These are phyloP conservation scores for Lasioglossum zephyrum DNA, from an alignment of 2,888 invertebrate species.

Conservation along the genomic window DNA sequence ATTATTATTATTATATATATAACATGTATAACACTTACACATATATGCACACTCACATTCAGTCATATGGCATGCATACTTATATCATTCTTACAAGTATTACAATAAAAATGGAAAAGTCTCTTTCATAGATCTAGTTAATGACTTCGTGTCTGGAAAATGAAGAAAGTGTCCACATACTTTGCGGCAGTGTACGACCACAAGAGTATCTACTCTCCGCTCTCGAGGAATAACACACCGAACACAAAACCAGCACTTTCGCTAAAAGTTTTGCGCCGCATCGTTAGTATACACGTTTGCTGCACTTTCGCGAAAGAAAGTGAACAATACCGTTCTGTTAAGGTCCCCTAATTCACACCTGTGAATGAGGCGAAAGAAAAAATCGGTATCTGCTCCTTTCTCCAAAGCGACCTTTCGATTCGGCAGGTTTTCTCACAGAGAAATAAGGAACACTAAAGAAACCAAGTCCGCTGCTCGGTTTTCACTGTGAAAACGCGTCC, in stretches of 20 bases:
- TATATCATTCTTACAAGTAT: too few species aligned
- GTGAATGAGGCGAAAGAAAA: not conserved
- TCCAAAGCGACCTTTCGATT: constrained; percentile 34
- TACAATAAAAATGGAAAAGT: too few species aligned
- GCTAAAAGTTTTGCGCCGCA: not conserved
- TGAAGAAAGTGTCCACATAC: too few species aligned
- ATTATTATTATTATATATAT: too few species aligned
- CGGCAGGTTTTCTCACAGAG: constrained; percentile 29
- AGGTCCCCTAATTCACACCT: constrained; percentile 6
- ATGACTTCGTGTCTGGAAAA: too few species aligned
- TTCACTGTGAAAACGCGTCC: constrained; percentile 38
- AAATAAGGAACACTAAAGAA: not conserved
- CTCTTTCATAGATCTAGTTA: too few species aligned
- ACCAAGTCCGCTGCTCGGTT: not conserved
- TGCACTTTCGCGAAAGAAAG: constrained; percentile 4
- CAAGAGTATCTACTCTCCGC: not conserved
- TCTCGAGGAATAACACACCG: not conserved
- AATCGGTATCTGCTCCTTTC: not conserved
- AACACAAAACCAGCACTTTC: not conserved
- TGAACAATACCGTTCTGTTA: not conserved
- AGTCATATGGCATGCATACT: too few species aligned
- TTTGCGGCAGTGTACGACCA: not conserved
- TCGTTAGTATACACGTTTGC: not conserved
- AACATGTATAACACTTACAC: too few species aligned
- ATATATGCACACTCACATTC: too few species aligned